Evolutionary conservation across 2,888 invertebrate species (phyloP).

Genomic region (Blera fallax): DNA sequence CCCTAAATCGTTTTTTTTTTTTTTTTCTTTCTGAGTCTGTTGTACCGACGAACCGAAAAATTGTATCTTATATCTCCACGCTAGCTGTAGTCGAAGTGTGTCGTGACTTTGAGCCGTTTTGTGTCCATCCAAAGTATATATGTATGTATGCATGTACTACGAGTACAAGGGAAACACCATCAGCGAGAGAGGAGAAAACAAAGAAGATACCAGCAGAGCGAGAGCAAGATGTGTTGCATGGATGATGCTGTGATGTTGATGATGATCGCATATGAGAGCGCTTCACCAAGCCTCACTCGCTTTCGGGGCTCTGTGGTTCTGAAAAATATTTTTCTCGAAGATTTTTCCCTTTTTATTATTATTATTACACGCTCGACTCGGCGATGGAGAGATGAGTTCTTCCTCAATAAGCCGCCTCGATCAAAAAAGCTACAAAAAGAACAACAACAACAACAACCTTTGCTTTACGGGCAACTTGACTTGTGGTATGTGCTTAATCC

Average conservation of each 20-base stretch:
- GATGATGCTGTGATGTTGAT: conserved; percentile 66
- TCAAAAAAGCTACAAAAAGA: conserved; percentile 49
- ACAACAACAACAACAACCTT: conserved; percentile 1
- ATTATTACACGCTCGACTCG: conserved; percentile 68
- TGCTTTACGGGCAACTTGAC: conserved; percentile 67
- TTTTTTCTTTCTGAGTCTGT: conserved; percentile 2
- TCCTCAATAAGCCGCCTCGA: conserved; percentile 69
- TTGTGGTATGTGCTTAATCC: conserved; percentile 72
- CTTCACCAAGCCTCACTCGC: conserved; percentile 46
- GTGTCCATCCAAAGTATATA: conserved; percentile 44
- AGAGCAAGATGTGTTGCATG: conserved; percentile 40
- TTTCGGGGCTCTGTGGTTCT: conserved; percentile 45
- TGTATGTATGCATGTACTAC: too few species aligned
- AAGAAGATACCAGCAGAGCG: conserved; percentile 40
- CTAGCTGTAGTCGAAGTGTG: conserved; percentile 46
- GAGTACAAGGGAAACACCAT: conserved; percentile 52
- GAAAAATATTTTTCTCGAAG: conserved; percentile 67
- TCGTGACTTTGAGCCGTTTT: conserved; percentile 72
- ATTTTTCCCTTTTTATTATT: conserved; percentile 57
- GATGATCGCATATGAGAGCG: conserved; percentile 72
- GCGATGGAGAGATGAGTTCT: conserved; percentile 60
- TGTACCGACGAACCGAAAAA: conserved; percentile 60
- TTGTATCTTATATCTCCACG: conserved; percentile 43
- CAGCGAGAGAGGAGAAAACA: conserved; percentile 38
- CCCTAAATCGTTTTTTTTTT: conserved; percentile 48